These are phyloP conservation scores for Lipophrys pholis DNA, from an alignment of 2,113 vertebrate genomes.

Conservation along the genomic window DNA sequence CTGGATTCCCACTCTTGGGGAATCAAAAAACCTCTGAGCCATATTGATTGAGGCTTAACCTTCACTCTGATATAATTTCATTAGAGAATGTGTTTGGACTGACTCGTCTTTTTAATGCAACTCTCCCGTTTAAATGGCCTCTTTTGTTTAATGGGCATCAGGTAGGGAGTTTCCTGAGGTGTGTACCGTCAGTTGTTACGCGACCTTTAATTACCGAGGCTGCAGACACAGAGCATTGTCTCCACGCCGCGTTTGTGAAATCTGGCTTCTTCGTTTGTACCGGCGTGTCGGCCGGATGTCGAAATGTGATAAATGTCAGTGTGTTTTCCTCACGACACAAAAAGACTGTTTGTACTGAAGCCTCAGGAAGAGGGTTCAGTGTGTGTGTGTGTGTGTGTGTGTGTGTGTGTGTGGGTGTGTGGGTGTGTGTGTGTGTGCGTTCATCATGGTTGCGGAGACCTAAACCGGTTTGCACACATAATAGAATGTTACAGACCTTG, in stretches of 20 bases:
- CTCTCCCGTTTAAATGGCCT: background rate
- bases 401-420: too few species aligned
- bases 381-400: too few species aligned
- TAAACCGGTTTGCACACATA: too few species aligned
- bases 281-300: conserved; percentile 3
- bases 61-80: conserved; percentile 10
- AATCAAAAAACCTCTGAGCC: background rate
- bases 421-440: too few species aligned
- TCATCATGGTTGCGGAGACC: too few species aligned
- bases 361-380: too few species aligned
- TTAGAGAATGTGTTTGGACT: background rate
- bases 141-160: conserved; percentile 42
- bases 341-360: background rate
- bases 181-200: conserved; percentile 56
- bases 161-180: conserved; percentile 62
- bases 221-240: conserved; percentile 34
- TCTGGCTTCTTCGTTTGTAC: conserved; percentile 32
- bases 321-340: conserved; percentile 7
- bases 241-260: conserved; percentile 21
- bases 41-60: conserved; percentile 15
- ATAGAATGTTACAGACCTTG: too few species aligned
- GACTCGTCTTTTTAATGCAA: background rate
- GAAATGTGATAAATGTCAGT: conserved; percentile 27
- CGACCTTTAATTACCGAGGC: conserved; percentile 62
- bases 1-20: conserved; percentile 1